Evolutionary conservation across 2,113 vertebrate species (phyloP).

Genomic region (Scalopus aquaticus): DNA sequence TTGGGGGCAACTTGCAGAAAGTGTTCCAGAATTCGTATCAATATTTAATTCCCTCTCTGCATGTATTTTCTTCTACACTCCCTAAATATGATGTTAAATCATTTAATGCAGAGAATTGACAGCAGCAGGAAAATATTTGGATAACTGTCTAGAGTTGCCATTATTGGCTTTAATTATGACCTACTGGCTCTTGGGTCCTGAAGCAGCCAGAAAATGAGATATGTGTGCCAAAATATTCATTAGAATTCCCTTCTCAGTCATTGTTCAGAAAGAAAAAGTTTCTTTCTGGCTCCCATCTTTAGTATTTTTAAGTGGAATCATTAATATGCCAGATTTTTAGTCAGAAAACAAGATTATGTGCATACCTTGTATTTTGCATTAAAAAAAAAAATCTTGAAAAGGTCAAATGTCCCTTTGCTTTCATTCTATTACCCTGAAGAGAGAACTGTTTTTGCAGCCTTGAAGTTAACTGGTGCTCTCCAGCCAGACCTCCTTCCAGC

Average conservation of each 20-base stretch:
- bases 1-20: slow-evolving; percentile 72
- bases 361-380: slow-evolving; percentile 72
- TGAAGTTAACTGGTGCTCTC: slow-evolving; percentile 43
- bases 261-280: slow-evolving; percentile 82
- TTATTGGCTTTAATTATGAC: slow-evolving; percentile 87
- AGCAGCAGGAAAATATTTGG: slow-evolving; percentile 85
- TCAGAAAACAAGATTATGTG: slow-evolving; percentile 76
- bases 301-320: slow-evolving; percentile 73
- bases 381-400: slow-evolving; percentile 56
- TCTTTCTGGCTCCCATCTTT: slow-evolving; percentile 80
- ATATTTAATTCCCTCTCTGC: slow-evolving; percentile 79
- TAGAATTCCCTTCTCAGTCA: slow-evolving; percentile 85
- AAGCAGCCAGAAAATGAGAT: slow-evolving; percentile 84
- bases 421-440: slow-evolving; percentile 52
- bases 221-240: slow-evolving; percentile 85
- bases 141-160: slow-evolving; percentile 85
- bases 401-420: slow-evolving; percentile 58
- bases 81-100: slow-evolving; percentile 82
- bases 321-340: slow-evolving; percentile 81
- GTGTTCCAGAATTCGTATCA: slow-evolving; percentile 77
- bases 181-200: slow-evolving; percentile 84
- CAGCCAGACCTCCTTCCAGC: neutral
- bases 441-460: slow-evolving; percentile 46
- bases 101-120: slow-evolving; percentile 82
- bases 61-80: slow-evolving; percentile 69